Base-by-base conservation (phyloP, 1,140 invertebrate genomes). In the Tribolium castaneum region DNA sequence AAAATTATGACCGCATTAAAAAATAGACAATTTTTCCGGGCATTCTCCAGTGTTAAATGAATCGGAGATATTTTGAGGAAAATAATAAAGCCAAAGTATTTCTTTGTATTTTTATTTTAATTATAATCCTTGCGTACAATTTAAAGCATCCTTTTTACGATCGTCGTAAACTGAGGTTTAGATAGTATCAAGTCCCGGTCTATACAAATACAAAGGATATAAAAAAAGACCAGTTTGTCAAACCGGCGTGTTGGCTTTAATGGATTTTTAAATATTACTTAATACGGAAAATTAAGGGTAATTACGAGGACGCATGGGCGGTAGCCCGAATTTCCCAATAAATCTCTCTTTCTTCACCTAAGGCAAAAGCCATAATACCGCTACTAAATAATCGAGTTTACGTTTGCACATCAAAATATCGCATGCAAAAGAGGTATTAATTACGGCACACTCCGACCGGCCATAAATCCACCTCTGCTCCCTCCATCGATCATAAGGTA, bases 351-450 rank as follows among this genome's bases (percentile, higher is more conserved):
- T 25, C 10, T 22, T 25, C 16, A 59, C 22, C 54, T 22, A 14
- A 14, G 54, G 54, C 16, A 19, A 19, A 25, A 19, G 22, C 16
- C 54, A 22, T 19, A 59, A 25, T 19, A 19, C 14, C 16, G 22
- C 50, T 14, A 25, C 34, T 72, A 72, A 72, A 72, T 72, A 51
- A 72, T 49, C 70, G 35, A 50, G 70, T 72, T 72, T 25, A 51
- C 50, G 19, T 66, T 70, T 70, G 25, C 34, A 76, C 35, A 76
- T 76, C 49, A 50, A 76, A 76, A 70, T 70, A 70, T 76, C 62
- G 75, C 62, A 62, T 76, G 74, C 49, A 62, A 49, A 13, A 25
- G 14, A 45, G 54, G 25, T 76, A 70, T 76, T 76, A 39, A 76
- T 70, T 50, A 76, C 13, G n/a, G 30, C 39, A 30, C 13, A 34